phyloP scores from a whole-genome alignment of 1,140 invertebrate genomes.

The Ectropis grisescens region DNA sequence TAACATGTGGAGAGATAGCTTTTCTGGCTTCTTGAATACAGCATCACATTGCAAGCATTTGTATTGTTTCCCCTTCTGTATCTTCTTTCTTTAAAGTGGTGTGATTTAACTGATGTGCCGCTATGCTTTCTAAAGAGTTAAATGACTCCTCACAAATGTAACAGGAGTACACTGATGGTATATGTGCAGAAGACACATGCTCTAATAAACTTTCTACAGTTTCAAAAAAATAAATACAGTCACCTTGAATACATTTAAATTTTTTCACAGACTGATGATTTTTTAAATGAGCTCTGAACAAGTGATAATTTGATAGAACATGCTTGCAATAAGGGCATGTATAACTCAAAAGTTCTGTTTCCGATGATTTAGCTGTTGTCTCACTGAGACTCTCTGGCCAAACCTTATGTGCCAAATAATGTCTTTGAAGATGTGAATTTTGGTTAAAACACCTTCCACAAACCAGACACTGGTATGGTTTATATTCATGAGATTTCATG shows the following conservation, averaged over 20 bases:
- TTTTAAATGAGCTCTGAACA: conserved; percentile 30
- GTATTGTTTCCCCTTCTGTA: conserved; percentile 11
- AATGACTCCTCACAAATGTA: conserved; percentile 72
- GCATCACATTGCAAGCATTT: conserved; percentile 75
- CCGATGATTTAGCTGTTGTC: conserved; percentile 22
- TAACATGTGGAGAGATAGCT: conserved; percentile 76
- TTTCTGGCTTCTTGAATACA: conserved; percentile 77
- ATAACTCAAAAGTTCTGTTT: conserved; percentile 24
- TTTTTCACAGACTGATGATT: conserved; percentile 28
- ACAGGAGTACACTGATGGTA: conserved; percentile 70
- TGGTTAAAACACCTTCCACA: conserved; percentile 38
- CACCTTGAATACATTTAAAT: conserved; percentile 33
- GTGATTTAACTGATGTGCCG: conserved; percentile 64
- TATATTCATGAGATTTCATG: conserved; percentile 25
- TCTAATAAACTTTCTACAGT: conserved; percentile 26
- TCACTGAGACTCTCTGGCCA: conserved; percentile 34
- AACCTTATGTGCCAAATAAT: conserved; percentile 27
- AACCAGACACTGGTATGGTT: conserved; percentile 34
- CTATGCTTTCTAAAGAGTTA: conserved; percentile 69
- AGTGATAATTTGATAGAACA: conserved; percentile 20
- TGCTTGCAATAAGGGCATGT: conserved; percentile 27
- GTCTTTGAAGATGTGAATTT: conserved; percentile 38
- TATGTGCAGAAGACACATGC: conserved; percentile 27
- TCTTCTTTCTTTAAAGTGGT: conserved; percentile 20
- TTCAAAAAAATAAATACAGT: conserved; percentile 25